phyloP scores from a whole-genome alignment of 2,113 vertebrate genomes.

The Macrotis lagotis region DNA sequence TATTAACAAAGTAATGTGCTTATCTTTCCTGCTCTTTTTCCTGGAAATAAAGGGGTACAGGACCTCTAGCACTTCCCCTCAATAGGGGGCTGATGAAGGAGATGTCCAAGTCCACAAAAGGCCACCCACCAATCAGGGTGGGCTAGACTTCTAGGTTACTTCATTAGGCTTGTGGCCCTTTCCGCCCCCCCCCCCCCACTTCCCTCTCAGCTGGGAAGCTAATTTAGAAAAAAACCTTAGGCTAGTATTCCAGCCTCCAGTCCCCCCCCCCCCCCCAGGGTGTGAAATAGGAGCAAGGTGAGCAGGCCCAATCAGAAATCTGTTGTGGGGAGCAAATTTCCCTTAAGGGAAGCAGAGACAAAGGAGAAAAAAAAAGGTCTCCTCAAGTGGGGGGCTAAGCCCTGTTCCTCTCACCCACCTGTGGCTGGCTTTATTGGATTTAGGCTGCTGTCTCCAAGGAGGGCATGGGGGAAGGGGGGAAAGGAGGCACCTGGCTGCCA shows the following conservation, averaged over 20 bases:
- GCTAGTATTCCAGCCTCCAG: neutral
- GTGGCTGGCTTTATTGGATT: neutral
- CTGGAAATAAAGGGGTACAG: neutral
- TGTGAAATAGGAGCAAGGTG: neutral
- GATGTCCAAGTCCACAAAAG: neutral
- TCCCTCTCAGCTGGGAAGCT: neutral
- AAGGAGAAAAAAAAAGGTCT: neutral
- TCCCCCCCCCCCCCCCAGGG: too few relatives aligned
- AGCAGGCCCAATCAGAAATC: neutral
- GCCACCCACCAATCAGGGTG: neutral
- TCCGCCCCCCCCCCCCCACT: neutral
- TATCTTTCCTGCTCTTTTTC: neutral
- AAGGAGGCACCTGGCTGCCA: neutral
- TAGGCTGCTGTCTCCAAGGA: neutral
- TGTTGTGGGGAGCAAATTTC: neutral
- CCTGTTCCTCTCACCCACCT: neutral
- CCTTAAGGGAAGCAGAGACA: neutral
- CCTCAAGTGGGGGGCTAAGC: neutral
- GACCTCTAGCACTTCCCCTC: neutral
- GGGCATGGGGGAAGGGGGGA: neutral
- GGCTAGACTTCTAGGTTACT: neutral
- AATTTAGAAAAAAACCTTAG: neutral
- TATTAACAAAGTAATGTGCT: neutral
- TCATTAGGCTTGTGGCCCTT: neutral
- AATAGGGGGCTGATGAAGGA: neutral